Base-by-base conservation (phyloP, 2,113 vertebrate genomes). In the Carassius auratus region DNA sequence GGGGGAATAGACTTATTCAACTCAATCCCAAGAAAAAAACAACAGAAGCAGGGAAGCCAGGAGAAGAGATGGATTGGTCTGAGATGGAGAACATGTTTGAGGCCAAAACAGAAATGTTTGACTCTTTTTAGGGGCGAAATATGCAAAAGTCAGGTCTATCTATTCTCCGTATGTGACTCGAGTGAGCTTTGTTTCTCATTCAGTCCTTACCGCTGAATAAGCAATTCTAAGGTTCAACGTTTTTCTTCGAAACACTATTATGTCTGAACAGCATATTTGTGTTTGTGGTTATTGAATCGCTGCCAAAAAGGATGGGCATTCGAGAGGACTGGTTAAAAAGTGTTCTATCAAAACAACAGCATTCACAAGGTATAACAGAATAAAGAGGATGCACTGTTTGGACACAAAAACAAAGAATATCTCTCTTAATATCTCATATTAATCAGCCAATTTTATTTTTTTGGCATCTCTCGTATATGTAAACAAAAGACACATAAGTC, bases 81-180 rank as follows among this genome's bases (percentile, higher is more conserved):
- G n/a, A n/a, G n/a, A n/a, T 78, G 69, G 57, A 89, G 87, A 81
- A 76, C 76, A 92, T 75, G 45, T 69, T 52, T 80, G 77, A 79
- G 77, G 33, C 57, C 57, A 21, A 55, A 61, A n/a, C 13, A 64
- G 21, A 80, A 80, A 64, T 80, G 12, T 62, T 62, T 4, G 45
- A 69, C 62, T 81, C 33, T 78, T 57, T 45, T 64, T 80, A 19
- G 38, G n/a, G 38, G 45, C 5, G 30, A 81, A 81, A 69, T 36
- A 69, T 81, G 62, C 45, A n/a, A 64, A 64, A 80, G 38, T 26
- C 21, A 64, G 42, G 64, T 0, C 45, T n/a, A 21, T 81, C 79
- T 69, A 69, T 69, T 81, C 15, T 21, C 45, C 79, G 69, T 81
- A 69, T 69, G 79, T 69, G 79, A 50, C 15, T 50, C 5, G 1